Conservation (phyloP, 1,140 invertebrate species). For the Helicoverpa zea region DNA sequence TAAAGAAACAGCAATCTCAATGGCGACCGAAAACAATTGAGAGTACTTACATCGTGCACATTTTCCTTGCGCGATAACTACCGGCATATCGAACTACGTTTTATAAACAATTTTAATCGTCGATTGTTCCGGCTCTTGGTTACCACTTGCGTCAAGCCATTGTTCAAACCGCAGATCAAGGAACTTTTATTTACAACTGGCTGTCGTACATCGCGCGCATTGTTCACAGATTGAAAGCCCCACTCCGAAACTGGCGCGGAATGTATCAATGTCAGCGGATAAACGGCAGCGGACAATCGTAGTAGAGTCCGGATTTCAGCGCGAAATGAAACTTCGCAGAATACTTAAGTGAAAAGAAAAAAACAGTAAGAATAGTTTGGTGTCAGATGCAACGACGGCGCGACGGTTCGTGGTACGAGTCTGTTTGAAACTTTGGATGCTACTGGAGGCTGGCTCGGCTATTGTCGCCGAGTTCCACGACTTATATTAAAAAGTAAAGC, state of each 20-base stretch:
- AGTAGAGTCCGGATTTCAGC: slow-evolving; percentile 57
- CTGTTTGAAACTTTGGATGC: slow-evolving; percentile 70
- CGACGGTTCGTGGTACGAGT: slow-evolving; percentile 64
- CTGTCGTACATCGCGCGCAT: slow-evolving; percentile 59
- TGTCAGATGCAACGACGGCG: slow-evolving; percentile 76
- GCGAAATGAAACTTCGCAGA: slow-evolving; percentile 69
- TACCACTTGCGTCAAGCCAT: slow-evolving; percentile 73
- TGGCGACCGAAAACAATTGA: slow-evolving; percentile 59
- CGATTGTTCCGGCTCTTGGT: slow-evolving; percentile 76
- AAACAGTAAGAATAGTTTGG: slow-evolving; percentile 70
- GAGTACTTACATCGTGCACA: slow-evolving; percentile 50
- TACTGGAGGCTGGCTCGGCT: slow-evolving; percentile 48
- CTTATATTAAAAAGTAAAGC: slow-evolving; percentile 51
- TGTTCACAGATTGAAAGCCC: slow-evolving; percentile 57
- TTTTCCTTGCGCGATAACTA: slow-evolving; percentile 63
- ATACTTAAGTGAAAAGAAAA: slow-evolving; percentile 73
- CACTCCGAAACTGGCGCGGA: slow-evolving; percentile 50
- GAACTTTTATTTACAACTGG: slow-evolving; percentile 53
- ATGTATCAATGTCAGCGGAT: slow-evolving; percentile 66
- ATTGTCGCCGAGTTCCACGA: slow-evolving; percentile 36
- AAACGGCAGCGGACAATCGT: slow-evolving; percentile 60
- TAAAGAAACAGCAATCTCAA: slow-evolving; percentile 56
- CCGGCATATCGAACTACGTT: slow-evolving; percentile 69
- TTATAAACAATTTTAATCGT: slow-evolving; percentile 81
- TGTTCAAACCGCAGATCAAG: slow-evolving; percentile 63